Evolutionary conservation across 2,888 invertebrate species (phyloP), one percentile per base, ranked within the genome.

Genomic region (Spatulosminthurus flaviceps): DNA sequence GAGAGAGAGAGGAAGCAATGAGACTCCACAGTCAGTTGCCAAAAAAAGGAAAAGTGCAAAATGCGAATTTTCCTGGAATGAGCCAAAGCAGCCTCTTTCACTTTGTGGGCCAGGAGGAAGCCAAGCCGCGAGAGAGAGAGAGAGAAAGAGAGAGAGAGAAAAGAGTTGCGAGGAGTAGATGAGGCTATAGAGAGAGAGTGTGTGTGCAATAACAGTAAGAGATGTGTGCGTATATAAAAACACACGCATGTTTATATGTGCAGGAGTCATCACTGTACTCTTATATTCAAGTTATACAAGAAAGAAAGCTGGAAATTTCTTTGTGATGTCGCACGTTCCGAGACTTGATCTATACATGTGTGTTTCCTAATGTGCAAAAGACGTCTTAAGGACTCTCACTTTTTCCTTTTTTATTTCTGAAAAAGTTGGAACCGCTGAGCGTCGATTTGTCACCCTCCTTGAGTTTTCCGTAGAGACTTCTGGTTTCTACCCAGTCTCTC

Each of bases 381-480:
- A 51, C 51, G 51, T 51, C 51, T 51, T 51, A 11, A 51, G 51
- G 51, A 51, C 51, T 51, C 51, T 51, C 51, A 51, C 51, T 51
- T 42, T 75, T 64, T 61, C 64, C n/a, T 75, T 64, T 75, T 64
- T 64, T 64, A 21, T 75, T 21, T 74, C 19, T 75, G 19, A 66
- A 75, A 75, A 66, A 75, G 41, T 66, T 64, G 66, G 75, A 75
- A 75, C 64, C 64, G 21, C 66, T 21, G 73, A 73, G 73, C 73
- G 26, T 61, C 28, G 74, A 74, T 74, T 74, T 74, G 74, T 74
- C 74, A 74, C 64, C 75, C 75, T 64, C 24, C 60, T 73, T 73
- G 28, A 24, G 73, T 73, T 67, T 29, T 67, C 29, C 28, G 5
- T 19, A 2, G 51, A 34, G 34, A 9, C 4, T 34, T 34, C 9